Evolutionary conservation across 35 echinoderm and acorn worm species (phyloP), one percentile per base, ranked within the genome.

Genomic region (Apostichopus californicus): DNA sequence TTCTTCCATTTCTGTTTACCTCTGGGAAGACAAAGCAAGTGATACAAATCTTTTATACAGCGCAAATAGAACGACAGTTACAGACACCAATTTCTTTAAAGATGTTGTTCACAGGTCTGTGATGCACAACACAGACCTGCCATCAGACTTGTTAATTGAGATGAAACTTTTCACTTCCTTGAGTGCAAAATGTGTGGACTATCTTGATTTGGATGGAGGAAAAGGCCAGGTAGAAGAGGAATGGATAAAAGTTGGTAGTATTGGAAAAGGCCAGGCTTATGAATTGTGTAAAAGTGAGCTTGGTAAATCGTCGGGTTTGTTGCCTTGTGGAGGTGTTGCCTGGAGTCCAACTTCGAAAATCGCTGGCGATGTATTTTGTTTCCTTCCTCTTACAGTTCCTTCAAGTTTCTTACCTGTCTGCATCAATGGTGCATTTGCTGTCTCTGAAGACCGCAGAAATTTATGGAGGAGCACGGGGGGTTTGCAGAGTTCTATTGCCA

Each of bases 351-450:
- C 73, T 28, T 10, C 1, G 14, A 23, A 90, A 9, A 59, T 91
- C 4, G 71, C 20, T 21, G 93, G 93, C 12, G 28, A 90, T 60
- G 87, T 92, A 6, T 96, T 95, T 54, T 95, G 94, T 84, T 98
- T 89, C 66, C 93, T 98, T 21, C 96, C 96, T 5, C 78, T 98
- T 1, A 70, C 84, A 53, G 77, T 95, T 22, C 87, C 87, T 56
- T 53, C 5, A 1, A 98, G 91, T 63, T n/a, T 24, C n/a, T 65
- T 97, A 58, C 96, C 96, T 6, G 88, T 98, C 11, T 92, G 93
- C 64, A 88, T 98, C 59, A 95, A 95, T 80, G 96, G 92, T 5
- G 54, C 56, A 12, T 98, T 98, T 72, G 75, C 91, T 78, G 90
- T 94, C 17, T 78, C 82, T 46, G 56, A 79, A 18, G 80, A 94